phyloP scores from a whole-genome alignment of 1,140 invertebrate genomes.

The Hycleus phaleratus region DNA sequence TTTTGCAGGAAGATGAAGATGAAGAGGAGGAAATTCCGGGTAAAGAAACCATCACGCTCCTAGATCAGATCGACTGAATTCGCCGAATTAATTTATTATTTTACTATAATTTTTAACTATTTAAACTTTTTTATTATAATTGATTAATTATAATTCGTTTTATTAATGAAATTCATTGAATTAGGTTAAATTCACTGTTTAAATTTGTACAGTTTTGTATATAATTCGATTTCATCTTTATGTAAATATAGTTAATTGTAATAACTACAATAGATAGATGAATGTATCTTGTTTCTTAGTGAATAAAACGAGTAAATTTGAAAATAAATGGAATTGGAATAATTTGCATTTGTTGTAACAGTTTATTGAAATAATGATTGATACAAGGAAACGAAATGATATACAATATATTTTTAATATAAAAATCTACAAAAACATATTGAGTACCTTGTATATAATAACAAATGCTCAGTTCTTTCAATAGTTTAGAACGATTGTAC shows the following conservation, averaged over 20 bases:
- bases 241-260: not conserved
- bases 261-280: too few species aligned
- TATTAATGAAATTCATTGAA: not conserved
- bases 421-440: too few species aligned
- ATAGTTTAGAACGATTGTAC: too few species aligned
- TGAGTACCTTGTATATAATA: too few species aligned
- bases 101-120: not conserved
- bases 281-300: too few species aligned
- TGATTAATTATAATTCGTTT: not conserved
- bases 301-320: too few species aligned
- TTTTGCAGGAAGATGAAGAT: constrained; percentile 30
- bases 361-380: too few species aligned
- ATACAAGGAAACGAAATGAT: too few species aligned
- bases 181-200: not conserved
- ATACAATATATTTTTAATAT: too few species aligned
- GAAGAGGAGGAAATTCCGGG: constrained; percentile 28
- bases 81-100: not conserved
- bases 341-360: too few species aligned
- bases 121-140: not conserved
- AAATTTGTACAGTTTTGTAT: not conserved
- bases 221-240: not conserved
- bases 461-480: too few species aligned
- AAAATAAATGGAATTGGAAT: too few species aligned
- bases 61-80: constrained; percentile 29
- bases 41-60: constrained; percentile 33